Conservation (phyloP, 2,888 invertebrate species). For the Carabus problematicus region DNA sequence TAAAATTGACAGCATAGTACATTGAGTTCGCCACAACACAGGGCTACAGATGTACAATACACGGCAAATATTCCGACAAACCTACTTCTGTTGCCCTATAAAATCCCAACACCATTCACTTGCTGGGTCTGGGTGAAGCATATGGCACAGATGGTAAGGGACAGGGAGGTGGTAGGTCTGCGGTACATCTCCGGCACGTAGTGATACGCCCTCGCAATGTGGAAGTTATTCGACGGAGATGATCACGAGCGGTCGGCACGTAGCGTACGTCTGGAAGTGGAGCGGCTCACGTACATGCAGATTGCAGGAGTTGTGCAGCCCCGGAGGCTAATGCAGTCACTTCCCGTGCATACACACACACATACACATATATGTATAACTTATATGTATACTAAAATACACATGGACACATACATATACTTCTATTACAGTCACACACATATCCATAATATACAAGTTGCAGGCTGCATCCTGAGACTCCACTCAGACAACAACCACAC, state of each 20-base stretch:
- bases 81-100: constrained; percentile 5
- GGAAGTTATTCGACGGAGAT: background rate
- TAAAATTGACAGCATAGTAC: constrained; percentile 1
- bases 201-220: too few relatives aligned
- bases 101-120: background rate
- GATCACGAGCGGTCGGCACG: constrained; percentile 12
- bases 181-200: too few relatives aligned
- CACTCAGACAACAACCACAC: too few relatives aligned
- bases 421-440: background rate
- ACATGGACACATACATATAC: background rate
- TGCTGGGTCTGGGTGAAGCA: too few relatives aligned
- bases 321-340: constrained; percentile 10
- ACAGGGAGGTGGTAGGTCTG: too few relatives aligned
- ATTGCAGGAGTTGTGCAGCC: constrained; percentile 17
- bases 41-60: constrained; percentile 2
- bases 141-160: too few relatives aligned
- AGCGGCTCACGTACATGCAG: constrained; percentile 16
- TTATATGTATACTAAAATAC: background rate
- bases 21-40: background rate
- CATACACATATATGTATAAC: background rate
- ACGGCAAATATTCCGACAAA: constrained; percentile 13
- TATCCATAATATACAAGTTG: too few relatives aligned
- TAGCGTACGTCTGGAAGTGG: background rate
- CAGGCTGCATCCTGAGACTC: too few relatives aligned
- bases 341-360: constrained; percentile 2